A percentile compares a stretch with the other conserved stretches of the same genome.
These are phyloP conservation scores for Amphiprion percula DNA, from an alignment of 2,113 vertebrate genomes.

Conservation along the genomic window DNA sequence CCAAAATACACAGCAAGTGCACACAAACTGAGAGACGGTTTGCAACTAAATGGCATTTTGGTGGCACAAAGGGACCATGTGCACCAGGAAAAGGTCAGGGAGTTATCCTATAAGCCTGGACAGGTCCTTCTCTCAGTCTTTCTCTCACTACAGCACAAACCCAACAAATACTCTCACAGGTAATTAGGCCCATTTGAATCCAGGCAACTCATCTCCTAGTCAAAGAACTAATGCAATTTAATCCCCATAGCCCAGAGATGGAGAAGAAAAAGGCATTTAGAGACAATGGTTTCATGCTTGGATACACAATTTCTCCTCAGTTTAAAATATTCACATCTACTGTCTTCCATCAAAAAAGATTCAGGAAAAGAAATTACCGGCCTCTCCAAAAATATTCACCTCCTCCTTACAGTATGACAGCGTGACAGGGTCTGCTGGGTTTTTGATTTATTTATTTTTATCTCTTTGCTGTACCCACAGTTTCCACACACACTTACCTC, in stretches of 20 bases:
- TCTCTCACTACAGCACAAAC: constrained; percentile 4
- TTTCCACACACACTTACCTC: constrained; percentile 11
- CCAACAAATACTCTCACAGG: constrained; percentile 51
- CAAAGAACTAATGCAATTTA: constrained; percentile 62
- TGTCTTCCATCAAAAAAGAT: neutral
- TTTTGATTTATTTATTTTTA: neutral
- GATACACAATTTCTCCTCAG: constrained; percentile 36
- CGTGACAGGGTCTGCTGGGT: neutral
- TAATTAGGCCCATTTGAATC: constrained; percentile 70
- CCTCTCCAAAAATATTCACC: constrained; percentile 14
- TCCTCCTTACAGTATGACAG: constrained; percentile 14
- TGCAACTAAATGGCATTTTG: constrained; percentile 51
- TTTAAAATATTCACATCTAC: constrained; percentile 37
- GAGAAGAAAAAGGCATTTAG: constrained; percentile 13
- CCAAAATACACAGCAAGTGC: constrained; percentile 3
- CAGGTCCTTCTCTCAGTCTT: constrained; percentile 10
- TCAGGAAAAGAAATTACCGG: constrained; percentile 10
- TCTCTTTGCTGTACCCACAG: neutral
- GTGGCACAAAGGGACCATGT: constrained; percentile 49
- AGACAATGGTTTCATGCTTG: constrained; percentile 54
- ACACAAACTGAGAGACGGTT: constrained; percentile 21
- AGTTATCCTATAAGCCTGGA: constrained; percentile 13
- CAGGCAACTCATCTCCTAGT: constrained; percentile 54
- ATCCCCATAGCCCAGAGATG: constrained; percentile 48
- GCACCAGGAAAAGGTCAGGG: constrained; percentile 46